Base-by-base conservation (phyloP, 2,888 invertebrate species). In the Siphlonurus alternatus region DNA sequence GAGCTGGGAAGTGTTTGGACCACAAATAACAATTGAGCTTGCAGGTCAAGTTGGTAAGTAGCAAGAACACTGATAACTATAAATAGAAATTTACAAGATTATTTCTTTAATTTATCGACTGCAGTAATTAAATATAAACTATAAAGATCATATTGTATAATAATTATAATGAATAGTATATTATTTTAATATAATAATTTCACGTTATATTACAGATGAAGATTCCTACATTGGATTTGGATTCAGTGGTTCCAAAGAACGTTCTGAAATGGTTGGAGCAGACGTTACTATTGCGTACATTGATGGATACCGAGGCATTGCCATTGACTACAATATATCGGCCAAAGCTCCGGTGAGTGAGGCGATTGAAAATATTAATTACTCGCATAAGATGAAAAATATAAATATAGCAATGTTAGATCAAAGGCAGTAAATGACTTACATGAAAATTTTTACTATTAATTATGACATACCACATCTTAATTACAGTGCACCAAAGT, bases 151-250 rank as follows among this genome's bases (percentile, higher is more conserved):
- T n/a, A n/a, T n/a, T n/a, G n/a, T n/a, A n/a, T n/a, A n/a, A n/a
- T n/a, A n/a, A n/a, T n/a, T n/a, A n/a, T n/a, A n/a, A n/a, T n/a
- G n/a, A n/a, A n/a, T n/a, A n/a, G n/a, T n/a, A n/a, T n/a, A n/a
- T n/a, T n/a, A n/a, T n/a, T n/a, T n/a, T n/a, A n/a, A n/a, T n/a
- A n/a, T n/a, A 51, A 15, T 51, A n/a, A n/a, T n/a, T n/a, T n/a
- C n/a, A n/a, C n/a, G 5, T 38, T 38, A 10, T 5, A 10, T 38
- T 64, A 0, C 71, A 82, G 83, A 77, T 77, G 83, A 83, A 69
- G 79, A 87, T 70, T 91, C 92, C 70, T 94, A 94, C 76, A 87
- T 94, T 83, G 85, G 91, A 18, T 93, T 93, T 75, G 94, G 94
- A 38, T 77, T 93, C 63, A 93, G 93, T 23, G 93, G 93, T 61